Evolutionary conservation across 2,888 invertebrate genomes (phyloP).

Genomic region (Hyles lineata): DNA sequence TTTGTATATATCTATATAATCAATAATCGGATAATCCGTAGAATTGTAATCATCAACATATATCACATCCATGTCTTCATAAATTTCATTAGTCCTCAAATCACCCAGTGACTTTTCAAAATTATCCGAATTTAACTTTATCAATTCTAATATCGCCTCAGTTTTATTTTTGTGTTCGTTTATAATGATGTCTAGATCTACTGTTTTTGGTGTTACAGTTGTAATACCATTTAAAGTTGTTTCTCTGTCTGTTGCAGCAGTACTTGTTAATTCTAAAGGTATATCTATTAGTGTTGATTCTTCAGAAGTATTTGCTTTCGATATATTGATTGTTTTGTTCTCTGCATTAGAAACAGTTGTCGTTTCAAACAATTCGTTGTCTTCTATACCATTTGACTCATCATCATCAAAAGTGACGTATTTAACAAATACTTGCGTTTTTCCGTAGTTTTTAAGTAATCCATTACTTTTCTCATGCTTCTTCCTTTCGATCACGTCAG

Average conservation of each 20-base stretch:
- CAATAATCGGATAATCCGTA: constrained; percentile 70
- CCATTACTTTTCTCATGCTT: constrained; percentile 8
- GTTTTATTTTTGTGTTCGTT: neutral
- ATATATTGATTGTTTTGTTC: neutral
- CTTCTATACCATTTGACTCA: neutral
- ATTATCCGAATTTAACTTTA: constrained; percentile 5
- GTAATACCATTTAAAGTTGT: neutral
- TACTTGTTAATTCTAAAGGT: neutral
- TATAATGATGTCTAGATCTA: neutral
- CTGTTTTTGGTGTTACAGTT: neutral
- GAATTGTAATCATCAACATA: constrained; percentile 59
- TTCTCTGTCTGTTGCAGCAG: no score
- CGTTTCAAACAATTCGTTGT: neutral
- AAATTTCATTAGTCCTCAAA: constrained; percentile 53
- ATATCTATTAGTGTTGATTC: neutral
- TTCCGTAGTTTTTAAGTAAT: neutral
- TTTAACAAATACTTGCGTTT: constrained; percentile 20
- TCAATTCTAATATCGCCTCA: neutral
- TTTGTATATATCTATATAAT: constrained; percentile 73
- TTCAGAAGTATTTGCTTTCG: neutral
- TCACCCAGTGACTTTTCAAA: constrained; percentile 35
- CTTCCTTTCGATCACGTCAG: neutral
- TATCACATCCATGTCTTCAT: constrained; percentile 47
- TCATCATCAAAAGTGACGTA: neutral
- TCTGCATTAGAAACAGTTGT: neutral